Conservation (phyloP, 2,113 vertebrate species). For the Eolophus roseicapilla region DNA sequence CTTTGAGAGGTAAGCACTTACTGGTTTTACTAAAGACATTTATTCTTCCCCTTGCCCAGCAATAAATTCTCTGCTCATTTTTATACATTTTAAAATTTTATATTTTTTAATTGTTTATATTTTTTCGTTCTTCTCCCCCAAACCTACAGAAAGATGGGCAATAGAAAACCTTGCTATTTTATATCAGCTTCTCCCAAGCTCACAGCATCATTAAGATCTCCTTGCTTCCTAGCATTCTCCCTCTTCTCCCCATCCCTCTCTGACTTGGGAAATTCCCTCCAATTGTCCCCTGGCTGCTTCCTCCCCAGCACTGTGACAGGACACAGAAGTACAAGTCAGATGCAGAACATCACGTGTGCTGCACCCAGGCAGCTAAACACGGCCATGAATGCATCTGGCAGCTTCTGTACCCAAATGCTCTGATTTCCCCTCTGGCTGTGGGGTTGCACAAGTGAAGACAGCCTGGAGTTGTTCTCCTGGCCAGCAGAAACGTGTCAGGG, state of each 20-base stretch:
- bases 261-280: neutral
- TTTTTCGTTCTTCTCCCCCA: neutral
- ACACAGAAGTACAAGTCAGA: neutral
- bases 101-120: neutral
- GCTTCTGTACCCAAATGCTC: neutral
- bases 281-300: neutral
- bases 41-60: neutral
- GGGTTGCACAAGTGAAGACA: neutral
- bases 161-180: neutral
- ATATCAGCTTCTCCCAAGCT: neutral
- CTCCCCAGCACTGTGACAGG: neutral
- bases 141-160: neutral
- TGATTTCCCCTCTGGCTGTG: rapidly evolving
- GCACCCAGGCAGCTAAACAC: rapidly evolving
- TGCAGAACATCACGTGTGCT: neutral
- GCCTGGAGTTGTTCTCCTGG: neutral
- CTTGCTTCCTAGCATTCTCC: neutral
- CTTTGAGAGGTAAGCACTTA: neutral
- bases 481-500: rapidly evolving
- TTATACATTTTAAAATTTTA: neutral
- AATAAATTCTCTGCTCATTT: neutral
- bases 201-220: neutral
- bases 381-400: rapidly evolving
- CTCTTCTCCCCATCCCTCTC: neutral
- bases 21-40: neutral